A percentile compares a stretch with the other conserved stretches of the same genome.
These are phyloP conservation scores for Aphelocoma californica DNA, from an alignment of 2,797 vertebrate genomes.

Conservation along the genomic window DNA sequence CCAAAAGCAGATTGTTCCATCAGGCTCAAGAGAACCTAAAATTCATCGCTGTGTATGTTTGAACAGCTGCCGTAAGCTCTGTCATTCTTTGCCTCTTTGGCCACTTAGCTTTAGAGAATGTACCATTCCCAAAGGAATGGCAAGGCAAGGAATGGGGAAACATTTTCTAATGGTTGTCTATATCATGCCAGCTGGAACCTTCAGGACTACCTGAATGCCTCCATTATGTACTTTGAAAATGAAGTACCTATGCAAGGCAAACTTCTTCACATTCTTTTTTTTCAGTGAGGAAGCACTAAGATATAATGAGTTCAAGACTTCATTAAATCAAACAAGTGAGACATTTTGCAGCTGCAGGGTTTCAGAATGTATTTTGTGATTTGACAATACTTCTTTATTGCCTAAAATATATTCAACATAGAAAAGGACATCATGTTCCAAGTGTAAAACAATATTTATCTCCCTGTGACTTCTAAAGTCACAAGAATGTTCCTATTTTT, in stretches of 20 bases:
- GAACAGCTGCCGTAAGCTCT: not conserved
- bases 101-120: not conserved
- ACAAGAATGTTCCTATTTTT: not conserved
- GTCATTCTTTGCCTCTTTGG: not conserved
- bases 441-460: not conserved
- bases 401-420: not conserved
- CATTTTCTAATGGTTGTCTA: not conserved
- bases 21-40: not conserved
- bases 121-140: not conserved
- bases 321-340: not conserved
- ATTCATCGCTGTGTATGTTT: not conserved
- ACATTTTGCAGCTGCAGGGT: conserved; percentile 10
- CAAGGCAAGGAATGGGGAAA: not conserved
- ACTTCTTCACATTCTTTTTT: not conserved
- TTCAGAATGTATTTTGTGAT: conserved; percentile 25
- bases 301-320: not conserved
- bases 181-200: not conserved
- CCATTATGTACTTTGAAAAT: not conserved
- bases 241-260: not conserved
- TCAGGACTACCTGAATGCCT: not conserved
- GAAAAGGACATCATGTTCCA: not conserved
- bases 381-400: not conserved
- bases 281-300: not conserved
- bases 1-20: not conserved
- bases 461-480: not conserved